Base-by-base conservation (phyloP, 2,797 vertebrate genomes). In the Amniataba percoides region DNA sequence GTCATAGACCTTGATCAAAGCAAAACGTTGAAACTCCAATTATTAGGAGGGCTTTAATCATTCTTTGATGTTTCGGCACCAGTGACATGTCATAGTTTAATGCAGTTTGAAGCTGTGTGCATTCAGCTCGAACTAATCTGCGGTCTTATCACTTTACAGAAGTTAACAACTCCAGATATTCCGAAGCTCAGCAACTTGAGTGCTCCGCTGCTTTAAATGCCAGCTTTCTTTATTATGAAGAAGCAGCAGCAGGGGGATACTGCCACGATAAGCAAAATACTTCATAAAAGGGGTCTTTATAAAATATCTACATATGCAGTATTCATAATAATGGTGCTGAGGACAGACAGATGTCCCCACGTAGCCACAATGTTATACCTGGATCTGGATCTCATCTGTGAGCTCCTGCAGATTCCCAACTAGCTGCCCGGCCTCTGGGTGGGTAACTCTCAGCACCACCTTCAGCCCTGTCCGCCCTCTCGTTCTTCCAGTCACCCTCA, bases 1-100 rank as follows among this genome's bases (percentile, higher is more conserved):
- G 88, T 99, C 97, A 91, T 97, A 99, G 39, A 99, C 98, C 98
- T 99, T 83, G 81, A 92, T 85, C 77, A 89, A 88, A 89, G 86
- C 25, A 55, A 79, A 84, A 70, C 27, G 21, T 68, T 78, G 27
- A 83, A 77, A 73, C 55, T 66, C 72, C 23, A 70, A 82, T 88
- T 86, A 93, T 81, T 68, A 57, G 58, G 58, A 77, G 36, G 27
- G 34, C 69, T 83, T 82, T 81, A 83, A 74, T 78, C 57, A 68
- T 65, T 75, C 77, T 90, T 79, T 89, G 82, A 88, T 82, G 86
- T 87, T 87, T 72, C n/a, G 15, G 59, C 58, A 76, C 60, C 34
- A 5, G 70, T 82, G 78, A 90, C 71, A 84, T 71, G 83, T 76
- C 77, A 81, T 70, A 79, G 78, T 84, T 82, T 84, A 85, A 91